These are phyloP conservation scores for Microtus oregoni DNA, from an alignment of 2,113 vertebrate genomes.

Conservation along the genomic window DNA sequence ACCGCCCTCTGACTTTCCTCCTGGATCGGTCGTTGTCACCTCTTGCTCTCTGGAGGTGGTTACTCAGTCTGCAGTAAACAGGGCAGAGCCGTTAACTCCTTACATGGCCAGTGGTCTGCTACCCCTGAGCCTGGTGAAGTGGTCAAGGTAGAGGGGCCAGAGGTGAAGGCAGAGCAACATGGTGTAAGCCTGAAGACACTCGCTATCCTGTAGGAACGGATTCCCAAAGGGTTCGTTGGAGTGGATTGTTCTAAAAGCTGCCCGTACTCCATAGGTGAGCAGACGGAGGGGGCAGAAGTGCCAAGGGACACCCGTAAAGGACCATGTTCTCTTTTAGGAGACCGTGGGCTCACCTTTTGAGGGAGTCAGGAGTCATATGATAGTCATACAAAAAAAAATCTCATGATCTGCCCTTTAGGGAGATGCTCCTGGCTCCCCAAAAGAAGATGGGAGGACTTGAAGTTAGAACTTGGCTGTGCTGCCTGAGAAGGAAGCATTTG, in stretches of 20 bases:
- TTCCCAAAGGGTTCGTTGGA: not conserved
- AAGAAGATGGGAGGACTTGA: not conserved
- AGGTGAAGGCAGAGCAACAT: not conserved
- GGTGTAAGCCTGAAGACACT: not conserved
- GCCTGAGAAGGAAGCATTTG: not conserved
- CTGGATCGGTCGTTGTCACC: not conserved
- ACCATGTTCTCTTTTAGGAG: rapidly evolving
- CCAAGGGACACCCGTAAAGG: rapidly evolving
- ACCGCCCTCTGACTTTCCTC: not conserved
- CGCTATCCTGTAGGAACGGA: not conserved
- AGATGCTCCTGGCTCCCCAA: not conserved
- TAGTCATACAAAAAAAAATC: not conserved
- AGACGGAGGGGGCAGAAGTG: not conserved
- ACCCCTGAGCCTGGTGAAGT: not conserved
- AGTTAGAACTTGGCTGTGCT: not conserved
- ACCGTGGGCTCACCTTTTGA: not conserved
- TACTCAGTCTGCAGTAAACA: not conserved
- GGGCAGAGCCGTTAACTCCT: not conserved
- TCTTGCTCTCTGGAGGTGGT: not conserved
- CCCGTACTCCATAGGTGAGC: too few species aligned
- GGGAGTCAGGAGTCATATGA: rapidly evolving
- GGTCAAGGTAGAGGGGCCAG: not conserved
- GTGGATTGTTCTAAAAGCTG: too few species aligned
- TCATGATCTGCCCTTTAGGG: not conserved
- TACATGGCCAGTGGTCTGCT: not conserved